These are phyloP conservation scores for Monoplex corrugatus DNA, from an alignment of 2,888 invertebrate species.

Conservation along the genomic window DNA sequence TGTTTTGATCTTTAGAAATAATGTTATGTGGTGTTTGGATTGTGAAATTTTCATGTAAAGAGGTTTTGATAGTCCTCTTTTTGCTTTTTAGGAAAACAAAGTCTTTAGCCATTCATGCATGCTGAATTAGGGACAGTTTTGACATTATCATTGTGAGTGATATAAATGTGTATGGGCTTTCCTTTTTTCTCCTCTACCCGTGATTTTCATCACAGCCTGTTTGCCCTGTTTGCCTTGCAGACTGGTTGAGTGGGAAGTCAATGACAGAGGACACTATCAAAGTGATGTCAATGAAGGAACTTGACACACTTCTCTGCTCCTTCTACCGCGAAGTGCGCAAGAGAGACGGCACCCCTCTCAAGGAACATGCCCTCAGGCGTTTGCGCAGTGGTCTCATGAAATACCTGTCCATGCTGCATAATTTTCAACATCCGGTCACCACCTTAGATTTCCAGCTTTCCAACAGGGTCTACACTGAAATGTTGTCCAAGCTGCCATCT, in stretches of 20 bases:
- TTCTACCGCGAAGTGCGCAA: constrained; percentile 44
- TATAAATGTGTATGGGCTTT: too few species aligned
- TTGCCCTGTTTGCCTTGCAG: constrained; percentile 39
- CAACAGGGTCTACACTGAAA: constrained; percentile 33
- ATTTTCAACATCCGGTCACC: neutral
- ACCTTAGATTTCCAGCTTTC: constrained; percentile 23
- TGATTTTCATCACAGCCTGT: neutral
- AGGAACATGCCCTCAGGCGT: constrained; percentile 34
- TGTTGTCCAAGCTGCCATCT: constrained; percentile 41
- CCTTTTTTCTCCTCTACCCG: too few species aligned
- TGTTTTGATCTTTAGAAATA: too few species aligned
- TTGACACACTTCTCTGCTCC: constrained; percentile 34
- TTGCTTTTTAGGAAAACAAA: too few species aligned
- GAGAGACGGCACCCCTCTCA: constrained; percentile 39
- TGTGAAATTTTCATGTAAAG: too few species aligned
- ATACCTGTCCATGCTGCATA: constrained; percentile 14
- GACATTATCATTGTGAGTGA: too few species aligned
- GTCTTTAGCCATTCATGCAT: too few species aligned
- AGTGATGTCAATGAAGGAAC: constrained; percentile 23
- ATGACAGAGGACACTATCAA: neutral
- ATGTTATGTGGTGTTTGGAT: too few species aligned
- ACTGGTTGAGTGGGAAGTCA: constrained; percentile 36
- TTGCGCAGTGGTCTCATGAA: constrained; percentile 40
- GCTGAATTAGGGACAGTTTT: too few species aligned
- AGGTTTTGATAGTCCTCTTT: too few species aligned